These are phyloP conservation scores for Heliocidaris tuberculata DNA, from an alignment of 35 echinoderm and acorn worm genomes.

Conservation along the genomic window DNA sequence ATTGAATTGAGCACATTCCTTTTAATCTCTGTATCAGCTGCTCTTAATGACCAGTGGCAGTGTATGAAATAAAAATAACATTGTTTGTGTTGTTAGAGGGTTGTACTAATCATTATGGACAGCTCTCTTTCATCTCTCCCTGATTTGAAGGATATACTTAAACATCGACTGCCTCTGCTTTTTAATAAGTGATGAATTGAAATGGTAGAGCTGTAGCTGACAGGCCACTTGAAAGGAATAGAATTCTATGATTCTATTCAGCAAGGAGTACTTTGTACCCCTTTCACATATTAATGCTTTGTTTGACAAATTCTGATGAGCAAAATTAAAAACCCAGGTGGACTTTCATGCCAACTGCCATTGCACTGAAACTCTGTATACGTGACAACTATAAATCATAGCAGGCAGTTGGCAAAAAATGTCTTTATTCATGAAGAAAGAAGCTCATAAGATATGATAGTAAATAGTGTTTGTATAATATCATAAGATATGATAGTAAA, in stretches of 20 bases:
- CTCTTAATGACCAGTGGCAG: not conserved
- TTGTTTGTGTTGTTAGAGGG: not conserved
- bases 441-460: not conserved
- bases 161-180: not conserved
- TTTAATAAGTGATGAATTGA: conserved; percentile 2
- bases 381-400: not conserved
- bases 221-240: not conserved
- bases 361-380: not conserved
- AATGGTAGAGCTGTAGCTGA: not conserved
- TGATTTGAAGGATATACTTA: not conserved
- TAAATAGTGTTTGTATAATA: too few species aligned
- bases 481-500: too few species aligned
- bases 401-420: too few species aligned
- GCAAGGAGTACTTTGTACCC: not conserved
- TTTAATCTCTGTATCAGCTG: not conserved
- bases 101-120: too few species aligned
- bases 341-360: not conserved
- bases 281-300: not conserved
- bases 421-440: too few species aligned
- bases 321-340: not conserved
- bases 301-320: not conserved
- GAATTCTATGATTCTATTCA: not conserved
- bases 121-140: not conserved
- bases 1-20: not conserved
- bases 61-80: not conserved